A percentile compares a stretch with the other conserved stretches of the same genome.
phyloP scores from a whole-genome alignment of 2,113 vertebrate species.

The Spheniscus mendiculus region DNA sequence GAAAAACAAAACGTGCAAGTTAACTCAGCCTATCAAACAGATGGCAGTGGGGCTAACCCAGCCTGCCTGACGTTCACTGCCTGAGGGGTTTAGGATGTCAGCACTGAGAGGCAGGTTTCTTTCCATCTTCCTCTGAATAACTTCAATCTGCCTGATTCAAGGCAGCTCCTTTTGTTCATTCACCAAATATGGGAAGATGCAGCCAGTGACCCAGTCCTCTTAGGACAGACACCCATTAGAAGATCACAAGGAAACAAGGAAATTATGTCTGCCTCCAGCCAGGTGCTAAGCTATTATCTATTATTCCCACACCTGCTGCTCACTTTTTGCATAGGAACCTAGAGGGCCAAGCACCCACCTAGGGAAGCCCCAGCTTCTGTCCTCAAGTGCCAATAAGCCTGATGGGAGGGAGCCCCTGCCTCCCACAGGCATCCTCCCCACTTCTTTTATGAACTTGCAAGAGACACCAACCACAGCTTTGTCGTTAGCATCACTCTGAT shows the following conservation, averaged over 20 bases:
- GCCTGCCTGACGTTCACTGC: background rate
- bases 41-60: background rate
- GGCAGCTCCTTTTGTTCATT: background rate
- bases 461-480: background rate
- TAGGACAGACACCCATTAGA: background rate
- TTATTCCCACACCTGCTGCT: background rate
- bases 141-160: background rate
- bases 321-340: background rate
- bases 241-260: background rate
- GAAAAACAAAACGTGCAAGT: accelerated
- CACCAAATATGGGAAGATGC: background rate
- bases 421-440: background rate
- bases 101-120: background rate
- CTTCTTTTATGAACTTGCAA: background rate
- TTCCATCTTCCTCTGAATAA: background rate
- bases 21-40: background rate
- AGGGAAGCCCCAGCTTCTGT: background rate
- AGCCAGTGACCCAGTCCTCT: background rate
- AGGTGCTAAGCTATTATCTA: background rate
- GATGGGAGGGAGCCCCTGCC: background rate
- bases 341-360: background rate
- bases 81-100: background rate
- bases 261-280: background rate
- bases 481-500: background rate
- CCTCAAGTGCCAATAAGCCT: background rate